phyloP scores from a whole-genome alignment of 2,113 vertebrate genomes.

The Oncorhynchus mykiss region DNA sequence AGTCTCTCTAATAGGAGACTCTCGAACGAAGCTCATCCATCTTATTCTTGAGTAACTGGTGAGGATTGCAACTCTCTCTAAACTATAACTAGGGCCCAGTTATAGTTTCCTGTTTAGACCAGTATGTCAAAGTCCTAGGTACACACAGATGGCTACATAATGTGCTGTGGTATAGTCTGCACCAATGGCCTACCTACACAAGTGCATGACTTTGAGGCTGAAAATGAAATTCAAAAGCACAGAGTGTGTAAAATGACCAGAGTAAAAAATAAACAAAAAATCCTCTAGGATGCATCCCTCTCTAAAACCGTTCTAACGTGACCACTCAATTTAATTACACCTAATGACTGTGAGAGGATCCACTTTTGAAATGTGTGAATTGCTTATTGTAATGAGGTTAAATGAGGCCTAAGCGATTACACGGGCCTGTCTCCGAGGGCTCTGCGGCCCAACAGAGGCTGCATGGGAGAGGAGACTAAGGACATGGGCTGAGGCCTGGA shows the following conservation, averaged over 20 bases:
- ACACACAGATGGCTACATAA: not conserved
- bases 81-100: too few relatives aligned
- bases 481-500: slow-evolving; percentile 30
- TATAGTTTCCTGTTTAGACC: too few relatives aligned
- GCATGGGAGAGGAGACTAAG: not conserved
- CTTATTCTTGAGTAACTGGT: too few relatives aligned
- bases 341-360: slow-evolving; percentile 52
- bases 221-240: slow-evolving; percentile 1
- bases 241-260: slow-evolving; percentile 5
- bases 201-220: not conserved
- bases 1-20: too few relatives aligned
- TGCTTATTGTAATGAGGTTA: slow-evolving; percentile 60
- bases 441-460: not conserved
- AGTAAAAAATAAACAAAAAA: slow-evolving; percentile 9
- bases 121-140: not conserved
- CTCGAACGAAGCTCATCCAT: too few relatives aligned
- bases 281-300: not conserved
- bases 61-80: too few relatives aligned
- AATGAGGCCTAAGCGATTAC: slow-evolving; percentile 56
- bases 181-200: not conserved
- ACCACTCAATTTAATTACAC: slow-evolving; percentile 48
- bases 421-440: slow-evolving; percentile 20
- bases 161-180: not conserved
- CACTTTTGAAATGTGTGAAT: slow-evolving; percentile 19
- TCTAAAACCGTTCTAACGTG: slow-evolving; percentile 20